Percentiles rank a stretch among this genome's conserved stretches.
Conservation (phyloP, 2,888 invertebrate species). For the Drosophila quinaria region DNA sequence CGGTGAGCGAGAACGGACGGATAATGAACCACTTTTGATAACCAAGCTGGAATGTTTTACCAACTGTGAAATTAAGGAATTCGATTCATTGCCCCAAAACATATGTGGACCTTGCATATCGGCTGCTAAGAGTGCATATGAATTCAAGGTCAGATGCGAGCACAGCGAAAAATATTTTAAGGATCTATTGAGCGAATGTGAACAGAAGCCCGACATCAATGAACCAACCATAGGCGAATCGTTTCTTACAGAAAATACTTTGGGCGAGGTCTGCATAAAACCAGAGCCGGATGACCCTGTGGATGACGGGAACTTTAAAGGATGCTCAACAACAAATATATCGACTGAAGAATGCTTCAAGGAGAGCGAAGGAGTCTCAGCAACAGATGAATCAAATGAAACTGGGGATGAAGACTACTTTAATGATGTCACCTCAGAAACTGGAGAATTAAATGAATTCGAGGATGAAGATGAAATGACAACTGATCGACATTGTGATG, state of each 20-base stretch:
- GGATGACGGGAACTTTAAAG: neutral
- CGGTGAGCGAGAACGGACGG: neutral
- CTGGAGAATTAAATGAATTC: neutral
- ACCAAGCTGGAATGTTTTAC: neutral
- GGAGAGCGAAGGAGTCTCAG: no score
- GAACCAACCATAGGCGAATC: neutral
- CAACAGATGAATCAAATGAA: no score
- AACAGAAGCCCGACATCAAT: neutral
- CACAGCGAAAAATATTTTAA: neutral
- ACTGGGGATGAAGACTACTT: no score
- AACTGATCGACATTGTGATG: neutral
- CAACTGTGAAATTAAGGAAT: neutral
- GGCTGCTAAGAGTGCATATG: neutral
- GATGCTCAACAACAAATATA: neutral
- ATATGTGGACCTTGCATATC: neutral
- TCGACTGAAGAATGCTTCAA: neutral
- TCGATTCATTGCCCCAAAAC: neutral
- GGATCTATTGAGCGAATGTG: neutral
- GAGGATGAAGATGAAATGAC: neutral
- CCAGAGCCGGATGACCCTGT: neutral
- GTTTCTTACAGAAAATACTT: neutral
- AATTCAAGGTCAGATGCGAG: neutral
- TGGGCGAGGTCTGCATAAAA: neutral
- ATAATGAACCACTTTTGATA: neutral
- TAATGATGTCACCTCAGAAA: no score